Conservation (phyloP, 2,797 vertebrate species). For the Echiichthys vipera region DNA sequence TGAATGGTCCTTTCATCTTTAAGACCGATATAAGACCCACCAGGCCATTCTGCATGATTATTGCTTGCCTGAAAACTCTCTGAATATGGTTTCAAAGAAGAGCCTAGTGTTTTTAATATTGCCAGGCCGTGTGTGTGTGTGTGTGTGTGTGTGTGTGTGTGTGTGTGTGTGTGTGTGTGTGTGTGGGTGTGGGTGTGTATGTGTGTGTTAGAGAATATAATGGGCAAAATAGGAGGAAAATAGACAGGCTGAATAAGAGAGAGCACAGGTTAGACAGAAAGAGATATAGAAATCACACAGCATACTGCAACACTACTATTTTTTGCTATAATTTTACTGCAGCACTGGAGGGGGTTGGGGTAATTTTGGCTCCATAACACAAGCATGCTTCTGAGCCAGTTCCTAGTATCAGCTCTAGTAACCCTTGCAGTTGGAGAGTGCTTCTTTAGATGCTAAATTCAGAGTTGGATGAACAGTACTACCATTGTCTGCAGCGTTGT, state of each 20-base stretch:
- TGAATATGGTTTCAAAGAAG: conserved; percentile 74
- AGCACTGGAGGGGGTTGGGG: conserved; percentile 12
- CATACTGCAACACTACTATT: neutral
- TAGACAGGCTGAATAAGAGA: conserved; percentile 12
- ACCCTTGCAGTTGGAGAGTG: conserved; percentile 4
- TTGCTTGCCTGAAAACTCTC: conserved; percentile 71
- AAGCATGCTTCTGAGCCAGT: conserved; percentile 30
- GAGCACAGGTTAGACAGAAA: conserved; percentile 40
- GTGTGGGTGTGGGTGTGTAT: conserved; percentile 4
- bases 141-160: conserved; percentile 7
- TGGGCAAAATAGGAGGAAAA: conserved; percentile 30
- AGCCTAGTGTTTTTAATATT: conserved; percentile 61
- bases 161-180: conserved; percentile 21
- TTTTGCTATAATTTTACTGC: conserved; percentile 19
- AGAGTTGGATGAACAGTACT: conserved; percentile 35
- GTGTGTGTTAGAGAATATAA: conserved; percentile 12
- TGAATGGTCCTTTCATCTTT: conserved; percentile 83
- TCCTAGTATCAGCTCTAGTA: conserved; percentile 32
- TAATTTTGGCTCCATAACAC: conserved; percentile 31
- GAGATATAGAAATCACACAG: conserved; percentile 29
- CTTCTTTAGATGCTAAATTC: conserved; percentile 22
- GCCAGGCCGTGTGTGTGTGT: conserved; percentile 31
- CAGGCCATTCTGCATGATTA: conserved; percentile 63
- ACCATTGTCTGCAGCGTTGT: conserved; percentile 26
- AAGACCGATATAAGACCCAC: conserved; percentile 73